Base-by-base conservation (phyloP, 2,113 vertebrate genomes). In the Podarcis raffonei region DNA sequence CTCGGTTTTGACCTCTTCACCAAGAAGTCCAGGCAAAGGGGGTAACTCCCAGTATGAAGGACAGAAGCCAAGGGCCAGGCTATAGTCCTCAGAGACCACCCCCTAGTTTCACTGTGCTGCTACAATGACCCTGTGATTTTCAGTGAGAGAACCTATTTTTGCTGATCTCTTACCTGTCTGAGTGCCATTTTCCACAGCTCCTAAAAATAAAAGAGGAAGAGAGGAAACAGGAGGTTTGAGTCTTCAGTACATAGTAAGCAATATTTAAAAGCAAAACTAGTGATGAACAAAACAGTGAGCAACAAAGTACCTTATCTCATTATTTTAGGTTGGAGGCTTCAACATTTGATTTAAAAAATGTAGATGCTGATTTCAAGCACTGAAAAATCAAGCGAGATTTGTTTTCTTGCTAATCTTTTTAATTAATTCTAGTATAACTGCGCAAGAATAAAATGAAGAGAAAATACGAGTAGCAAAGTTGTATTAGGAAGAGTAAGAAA, bases 151-250 rank as follows among this genome's bases (percentile, higher is more conserved):
- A 20, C 25, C 48, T 32, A 5, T 39, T 66, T 53, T 35, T 2
- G 22, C 32, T 69, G 13, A 42, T 13, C 59, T 32, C 87, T 89
- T 78, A 89, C 81, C 62, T 89, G 39, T 62, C 25, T 83, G 39
- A 30, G 3, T 83, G 62, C 72, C 59, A 13, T 69, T 77, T 65
- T 69, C 22, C 1, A 6, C 25, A 57, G 30, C n/a, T 88, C 81
- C 87, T 89, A 69, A 16, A 84, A 89, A 77, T 30, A 53, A 75
- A 82, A 18, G 13, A 30, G 72, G 30, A 9, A 88, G 25, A 83
- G 25, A 88, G 77, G 30, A 83, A 68, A 69, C 7, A 62, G 39
- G 13, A 16, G 22, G 42, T 42, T 18, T 75, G 27, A 75, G 15
- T 81, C 15, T 39, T 12, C 37, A 4, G n/a, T 62, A 72, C 27